Percentiles rank a stretch among this genome's conserved stretches.
phyloP scores from a whole-genome alignment of 64 coral and sea anemone species.

The Stichodactyla mertensii region DNA sequence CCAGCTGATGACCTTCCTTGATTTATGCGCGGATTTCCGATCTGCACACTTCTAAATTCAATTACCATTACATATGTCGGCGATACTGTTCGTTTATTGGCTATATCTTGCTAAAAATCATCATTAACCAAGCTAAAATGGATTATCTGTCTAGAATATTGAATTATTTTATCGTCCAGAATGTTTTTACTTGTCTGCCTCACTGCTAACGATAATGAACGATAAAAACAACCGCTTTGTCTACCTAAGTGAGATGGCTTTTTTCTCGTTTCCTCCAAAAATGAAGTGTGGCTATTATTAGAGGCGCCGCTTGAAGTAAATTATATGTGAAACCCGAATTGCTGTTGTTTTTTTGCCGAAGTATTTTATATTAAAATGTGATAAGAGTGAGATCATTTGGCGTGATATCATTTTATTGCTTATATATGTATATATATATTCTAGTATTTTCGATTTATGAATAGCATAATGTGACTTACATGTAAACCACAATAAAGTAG shows the following conservation, averaged over 20 bases:
- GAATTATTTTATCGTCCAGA: background rate
- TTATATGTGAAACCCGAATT: background rate
- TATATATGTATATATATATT: too few species aligned
- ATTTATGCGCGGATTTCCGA: conserved; percentile 6
- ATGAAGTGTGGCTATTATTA: background rate
- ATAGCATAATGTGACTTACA: background rate
- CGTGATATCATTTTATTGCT: too few species aligned
- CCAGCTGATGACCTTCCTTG: background rate
- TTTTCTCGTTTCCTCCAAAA: background rate
- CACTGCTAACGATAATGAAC: background rate
- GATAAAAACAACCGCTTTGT: background rate
- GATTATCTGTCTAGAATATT: background rate
- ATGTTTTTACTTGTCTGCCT: background rate
- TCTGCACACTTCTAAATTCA: background rate
- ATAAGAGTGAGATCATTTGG: too few species aligned
- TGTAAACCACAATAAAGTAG: background rate
- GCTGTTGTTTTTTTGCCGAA: background rate
- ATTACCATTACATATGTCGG: background rate
- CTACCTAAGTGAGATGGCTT: background rate
- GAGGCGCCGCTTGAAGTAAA: background rate
- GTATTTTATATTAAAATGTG: background rate
- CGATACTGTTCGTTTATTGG: background rate
- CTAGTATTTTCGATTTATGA: too few species aligned
- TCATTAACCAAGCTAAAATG: background rate
- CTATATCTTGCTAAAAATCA: background rate